Evolutionary conservation across 2,113 vertebrate genomes (phyloP).

Genomic region (Nipponia nippon): DNA sequence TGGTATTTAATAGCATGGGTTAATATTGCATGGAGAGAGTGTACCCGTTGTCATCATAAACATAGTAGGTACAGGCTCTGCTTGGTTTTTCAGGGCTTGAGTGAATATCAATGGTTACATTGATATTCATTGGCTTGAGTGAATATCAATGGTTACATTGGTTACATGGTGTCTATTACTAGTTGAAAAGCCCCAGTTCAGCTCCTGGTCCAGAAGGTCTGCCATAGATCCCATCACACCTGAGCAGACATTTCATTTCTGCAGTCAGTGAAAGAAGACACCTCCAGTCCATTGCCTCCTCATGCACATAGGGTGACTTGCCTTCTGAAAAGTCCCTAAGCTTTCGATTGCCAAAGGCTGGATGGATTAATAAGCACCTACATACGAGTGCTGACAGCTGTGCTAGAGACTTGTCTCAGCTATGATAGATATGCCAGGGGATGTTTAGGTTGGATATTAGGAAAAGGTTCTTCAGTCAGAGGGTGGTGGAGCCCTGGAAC

Average conservation of each 20-base stretch:
- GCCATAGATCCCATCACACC: not conserved
- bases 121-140: no score
- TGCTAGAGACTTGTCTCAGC: not conserved
- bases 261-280: not conserved
- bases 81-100: not conserved
- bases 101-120: not conserved
- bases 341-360: not conserved
- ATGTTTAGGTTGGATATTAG: no score
- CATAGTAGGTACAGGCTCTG: not conserved
- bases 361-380: not conserved
- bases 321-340: not conserved
- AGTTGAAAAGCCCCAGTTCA: not conserved
- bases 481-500: no score
- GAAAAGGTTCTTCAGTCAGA: no score
- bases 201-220: not conserved
- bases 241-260: not conserved
- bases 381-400: not conserved
- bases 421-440: no score
- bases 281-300: not conserved
- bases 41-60: not conserved
- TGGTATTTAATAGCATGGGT: not conserved
- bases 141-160: fast-evolving
- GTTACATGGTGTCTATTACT: not conserved
- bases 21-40: not conserved
- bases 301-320: not conserved